phyloP scores from a whole-genome alignment of 1,140 invertebrate species.

The Hypothenemus hampei region DNA sequence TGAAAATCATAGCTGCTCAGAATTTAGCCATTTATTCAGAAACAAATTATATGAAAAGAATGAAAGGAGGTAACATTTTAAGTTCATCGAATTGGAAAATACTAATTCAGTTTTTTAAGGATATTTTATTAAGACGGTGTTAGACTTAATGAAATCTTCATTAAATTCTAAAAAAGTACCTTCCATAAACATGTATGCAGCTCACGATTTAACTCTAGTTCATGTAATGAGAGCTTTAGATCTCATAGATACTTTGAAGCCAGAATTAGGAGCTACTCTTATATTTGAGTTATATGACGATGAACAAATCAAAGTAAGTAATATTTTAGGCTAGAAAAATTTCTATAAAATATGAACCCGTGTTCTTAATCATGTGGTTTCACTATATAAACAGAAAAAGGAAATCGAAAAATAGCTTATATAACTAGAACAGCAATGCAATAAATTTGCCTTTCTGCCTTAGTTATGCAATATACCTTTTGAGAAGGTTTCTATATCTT shows the following conservation, averaged over 20 bases:
- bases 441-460: too few relatives aligned
- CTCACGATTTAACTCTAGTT: conserved; percentile 70
- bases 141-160: conserved; percentile 42
- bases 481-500: too few relatives aligned
- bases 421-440: too few relatives aligned
- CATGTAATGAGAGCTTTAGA: conserved; percentile 63
- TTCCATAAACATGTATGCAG: conserved; percentile 61
- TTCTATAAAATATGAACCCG: not conserved
- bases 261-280: conserved; percentile 64
- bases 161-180: conserved; percentile 39
- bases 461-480: too few relatives aligned
- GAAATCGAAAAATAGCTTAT: too few relatives aligned
- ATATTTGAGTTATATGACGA: conserved; percentile 61
- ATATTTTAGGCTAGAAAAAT: not conserved
- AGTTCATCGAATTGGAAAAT: not conserved
- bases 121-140: conserved; percentile 49
- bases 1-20: conserved; percentile 59
- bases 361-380: too few relatives aligned
- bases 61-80: conserved; percentile 60
- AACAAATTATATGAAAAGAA: conserved; percentile 62
- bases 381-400: too few relatives aligned
- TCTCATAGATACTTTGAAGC: conserved; percentile 57
- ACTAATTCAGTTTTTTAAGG: conserved; percentile 39
- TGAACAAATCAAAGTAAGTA: conserved; percentile 49
- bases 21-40: conserved; percentile 68